Evolutionary conservation across 2,113 vertebrate species (phyloP).

Genomic region (Tenebrosternarchus preto): DNA sequence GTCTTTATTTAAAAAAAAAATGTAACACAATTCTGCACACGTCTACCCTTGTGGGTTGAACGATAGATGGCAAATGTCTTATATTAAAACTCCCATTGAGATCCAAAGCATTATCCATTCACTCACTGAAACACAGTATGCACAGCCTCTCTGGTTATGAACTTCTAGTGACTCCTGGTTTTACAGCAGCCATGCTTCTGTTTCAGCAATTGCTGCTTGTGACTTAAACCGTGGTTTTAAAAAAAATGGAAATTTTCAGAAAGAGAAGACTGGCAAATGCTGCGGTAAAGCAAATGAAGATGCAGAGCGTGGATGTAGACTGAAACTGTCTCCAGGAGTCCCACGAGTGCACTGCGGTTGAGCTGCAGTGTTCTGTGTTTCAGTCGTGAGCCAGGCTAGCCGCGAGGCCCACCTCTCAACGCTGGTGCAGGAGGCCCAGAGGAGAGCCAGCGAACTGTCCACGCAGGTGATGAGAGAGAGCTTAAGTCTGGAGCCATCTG

Average conservation of each 20-base stretch:
- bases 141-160: too few species aligned
- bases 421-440: conserved; percentile 87
- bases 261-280: too few species aligned
- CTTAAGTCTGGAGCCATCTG: conserved; percentile 77
- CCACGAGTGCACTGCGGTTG: neutral
- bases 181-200: neutral
- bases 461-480: conserved; percentile 80
- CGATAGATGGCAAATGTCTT: neutral
- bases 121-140: neutral
- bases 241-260: too few species aligned
- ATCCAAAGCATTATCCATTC: neutral
- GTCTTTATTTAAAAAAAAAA: neutral
- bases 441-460: conserved; percentile 79
- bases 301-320: too few species aligned
- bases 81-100: neutral
- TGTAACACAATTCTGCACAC: too few species aligned
- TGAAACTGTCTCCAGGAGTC: too few species aligned
- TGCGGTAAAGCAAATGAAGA: too few species aligned
- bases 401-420: conserved; percentile 81
- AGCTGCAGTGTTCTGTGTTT: conserved; percentile 16
- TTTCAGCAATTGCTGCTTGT: neutral
- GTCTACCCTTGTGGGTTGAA: neutral
- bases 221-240: neutral
- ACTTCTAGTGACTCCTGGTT: neutral
- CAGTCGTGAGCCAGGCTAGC: conserved; percentile 84